These are phyloP conservation scores for Naja naja DNA, from an alignment of 2,113 vertebrate genomes.

Conservation along the genomic window DNA sequence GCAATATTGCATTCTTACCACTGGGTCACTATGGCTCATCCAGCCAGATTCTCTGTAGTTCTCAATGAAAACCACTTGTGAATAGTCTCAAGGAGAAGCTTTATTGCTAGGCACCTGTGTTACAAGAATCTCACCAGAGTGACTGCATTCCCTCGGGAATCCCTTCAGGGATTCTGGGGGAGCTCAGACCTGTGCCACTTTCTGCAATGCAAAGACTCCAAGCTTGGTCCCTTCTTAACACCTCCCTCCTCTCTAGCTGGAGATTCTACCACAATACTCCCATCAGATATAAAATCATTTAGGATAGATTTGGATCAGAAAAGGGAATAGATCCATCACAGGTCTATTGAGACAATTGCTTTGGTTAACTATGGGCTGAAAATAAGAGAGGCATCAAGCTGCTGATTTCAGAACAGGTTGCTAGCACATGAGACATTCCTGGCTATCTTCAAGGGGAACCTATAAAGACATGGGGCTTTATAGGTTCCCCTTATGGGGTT, in stretches of 20 bases:
- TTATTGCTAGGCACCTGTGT: neutral
- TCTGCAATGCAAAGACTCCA: too few relatives aligned
- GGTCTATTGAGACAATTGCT: neutral
- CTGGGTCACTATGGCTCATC: neutral
- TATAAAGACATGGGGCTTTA: neutral
- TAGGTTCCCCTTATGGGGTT: neutral
- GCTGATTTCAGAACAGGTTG: neutral
- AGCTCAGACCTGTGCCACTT: too few relatives aligned
- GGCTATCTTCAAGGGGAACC: neutral
- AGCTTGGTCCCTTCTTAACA: neutral
- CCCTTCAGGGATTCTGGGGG: too few relatives aligned
- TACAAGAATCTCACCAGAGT: too few relatives aligned
- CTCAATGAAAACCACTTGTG: neutral
- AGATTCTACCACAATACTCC: neutral
- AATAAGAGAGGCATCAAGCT: neutral
- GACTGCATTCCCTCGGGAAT: too few relatives aligned
- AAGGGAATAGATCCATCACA: neutral
- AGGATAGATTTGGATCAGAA: neutral
- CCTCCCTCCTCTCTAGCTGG: neutral
- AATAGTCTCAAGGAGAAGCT: neutral
- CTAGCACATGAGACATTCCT: neutral
- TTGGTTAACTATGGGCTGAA: neutral
- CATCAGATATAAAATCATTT: neutral
- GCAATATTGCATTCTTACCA: neutral
- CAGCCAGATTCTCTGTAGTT: neutral